Conservation (phyloP, 2,888 invertebrate genomes). For the Ophion costatus region DNA sequence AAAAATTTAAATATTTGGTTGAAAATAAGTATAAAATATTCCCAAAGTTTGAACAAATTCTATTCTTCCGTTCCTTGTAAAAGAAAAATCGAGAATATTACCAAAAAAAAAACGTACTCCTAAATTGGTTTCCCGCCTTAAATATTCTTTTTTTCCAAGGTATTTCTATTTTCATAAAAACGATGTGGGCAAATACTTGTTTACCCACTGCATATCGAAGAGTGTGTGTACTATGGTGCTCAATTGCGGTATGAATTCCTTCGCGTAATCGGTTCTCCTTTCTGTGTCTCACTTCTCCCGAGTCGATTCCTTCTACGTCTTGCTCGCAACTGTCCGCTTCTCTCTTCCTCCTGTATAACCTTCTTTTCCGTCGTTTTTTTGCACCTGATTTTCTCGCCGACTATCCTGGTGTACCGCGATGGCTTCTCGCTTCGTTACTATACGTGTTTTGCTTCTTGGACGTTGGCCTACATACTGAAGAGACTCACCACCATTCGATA, state of each 20-base stretch:
- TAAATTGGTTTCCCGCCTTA: no score
- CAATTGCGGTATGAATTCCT: slow-evolving; percentile 37
- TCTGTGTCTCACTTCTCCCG: slow-evolving; percentile 45
- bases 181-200: no score
- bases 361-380: slow-evolving; percentile 52
- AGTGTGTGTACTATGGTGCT: not conserved
- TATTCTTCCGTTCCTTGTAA: no score
- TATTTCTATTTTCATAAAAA: no score
- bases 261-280: slow-evolving; percentile 54
- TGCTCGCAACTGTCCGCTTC: slow-evolving; percentile 32
- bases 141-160: no score
- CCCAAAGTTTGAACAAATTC: no score
- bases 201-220: no score
- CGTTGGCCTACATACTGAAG: slow-evolving; percentile 64
- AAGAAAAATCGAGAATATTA: no score
- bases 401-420: slow-evolving; percentile 28
- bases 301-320: slow-evolving; percentile 28
- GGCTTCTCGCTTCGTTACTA: slow-evolving; percentile 64
- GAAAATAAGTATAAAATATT: no score
- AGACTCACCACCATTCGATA: slow-evolving; percentile 56
- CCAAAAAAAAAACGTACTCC: no score
- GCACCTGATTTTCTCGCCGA: slow-evolving; percentile 56
- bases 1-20: no score
- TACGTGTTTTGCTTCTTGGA: slow-evolving; percentile 61
- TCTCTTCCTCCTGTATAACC: slow-evolving; percentile 38